A percentile compares a stretch with the other conserved stretches of the same genome.
These are phyloP conservation scores for Nemotelus nigrinus DNA, from an alignment of 2,888 invertebrate genomes.

Conservation along the genomic window DNA sequence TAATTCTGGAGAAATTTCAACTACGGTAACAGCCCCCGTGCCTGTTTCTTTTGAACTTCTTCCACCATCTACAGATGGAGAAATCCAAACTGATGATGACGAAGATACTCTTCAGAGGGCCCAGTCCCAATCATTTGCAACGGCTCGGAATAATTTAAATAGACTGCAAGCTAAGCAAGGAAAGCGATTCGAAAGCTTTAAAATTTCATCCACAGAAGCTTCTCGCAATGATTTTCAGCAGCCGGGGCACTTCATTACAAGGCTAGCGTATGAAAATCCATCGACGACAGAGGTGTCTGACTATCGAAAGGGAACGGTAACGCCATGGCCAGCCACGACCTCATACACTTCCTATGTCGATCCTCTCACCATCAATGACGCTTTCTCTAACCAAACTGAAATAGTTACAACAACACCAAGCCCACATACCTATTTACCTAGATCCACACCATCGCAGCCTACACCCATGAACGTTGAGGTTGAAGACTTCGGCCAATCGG, in stretches of 20 bases:
- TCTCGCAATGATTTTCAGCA: slow-evolving; percentile 42
- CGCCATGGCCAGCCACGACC: slow-evolving; percentile 65
- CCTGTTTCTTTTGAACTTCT: slow-evolving; percentile 52
- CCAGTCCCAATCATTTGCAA: slow-evolving; percentile 75
- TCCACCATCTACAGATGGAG: slow-evolving; percentile 50
- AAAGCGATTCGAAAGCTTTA: slow-evolving; percentile 15
- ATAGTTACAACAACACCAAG: slow-evolving; percentile 58
- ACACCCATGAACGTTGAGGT: slow-evolving; percentile 59
- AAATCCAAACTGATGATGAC: slow-evolving; percentile 65
- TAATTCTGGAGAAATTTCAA: slow-evolving; percentile 58
- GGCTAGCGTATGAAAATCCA: slow-evolving; percentile 40
- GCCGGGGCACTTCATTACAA: slow-evolving; percentile 34
- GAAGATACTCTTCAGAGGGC: slow-evolving; percentile 76
- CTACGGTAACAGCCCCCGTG: slow-evolving; percentile 58
- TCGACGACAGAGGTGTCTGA: slow-evolving; percentile 54
- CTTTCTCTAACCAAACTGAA: slow-evolving; percentile 65
- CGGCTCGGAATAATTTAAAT: slow-evolving; percentile 65
- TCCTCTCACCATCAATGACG: slow-evolving; percentile 78
- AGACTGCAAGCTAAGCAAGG: slow-evolving; percentile 33
- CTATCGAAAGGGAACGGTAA: slow-evolving; percentile 57
- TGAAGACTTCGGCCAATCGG: slow-evolving; percentile 55
- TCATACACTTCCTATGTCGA: slow-evolving; percentile 75
- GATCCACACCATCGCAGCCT: slow-evolving; percentile 53
- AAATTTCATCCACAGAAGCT: slow-evolving; percentile 41
- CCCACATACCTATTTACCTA: slow-evolving; percentile 63